These are phyloP conservation scores for Bombylius major DNA, from an alignment of 2,888 invertebrate species.

Conservation along the genomic window DNA sequence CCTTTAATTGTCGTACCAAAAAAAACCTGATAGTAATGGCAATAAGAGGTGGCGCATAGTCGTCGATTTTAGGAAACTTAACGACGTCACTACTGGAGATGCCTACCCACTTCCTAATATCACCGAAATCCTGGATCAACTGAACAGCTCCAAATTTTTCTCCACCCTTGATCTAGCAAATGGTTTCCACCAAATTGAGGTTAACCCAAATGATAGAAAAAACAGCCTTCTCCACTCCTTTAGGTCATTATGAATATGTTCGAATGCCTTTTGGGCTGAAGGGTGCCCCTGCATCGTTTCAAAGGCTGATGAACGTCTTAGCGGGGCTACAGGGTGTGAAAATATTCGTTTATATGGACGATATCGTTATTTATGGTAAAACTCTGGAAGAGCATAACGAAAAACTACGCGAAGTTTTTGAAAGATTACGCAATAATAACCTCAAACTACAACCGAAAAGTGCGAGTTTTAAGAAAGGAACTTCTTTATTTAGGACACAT, in stretches of 20 bases:
- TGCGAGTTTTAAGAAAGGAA: constrained; percentile 15
- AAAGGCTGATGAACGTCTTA: not conserved
- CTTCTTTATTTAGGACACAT: constrained; percentile 18
- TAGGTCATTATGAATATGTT: not conserved
- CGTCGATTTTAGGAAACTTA: not conserved
- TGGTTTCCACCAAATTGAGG: not conserved
- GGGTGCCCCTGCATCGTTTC: not conserved
- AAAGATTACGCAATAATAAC: constrained; percentile 7
- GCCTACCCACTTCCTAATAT: not conserved
- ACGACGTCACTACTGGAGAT: not conserved
- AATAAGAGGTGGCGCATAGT: not conserved
- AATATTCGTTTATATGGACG: not conserved
- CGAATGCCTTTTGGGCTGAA: not conserved
- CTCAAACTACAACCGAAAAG: constrained; percentile 20
- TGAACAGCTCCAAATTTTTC: not conserved
- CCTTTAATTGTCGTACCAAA: not conserved
- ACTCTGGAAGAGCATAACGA: not conserved
- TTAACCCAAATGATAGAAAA: not conserved
- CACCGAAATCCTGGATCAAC: not conserved
- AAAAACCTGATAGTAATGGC: not conserved
- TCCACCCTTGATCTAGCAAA: not conserved
- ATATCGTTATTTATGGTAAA: not conserved
- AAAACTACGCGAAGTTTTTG: not conserved
- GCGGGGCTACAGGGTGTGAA: not conserved
- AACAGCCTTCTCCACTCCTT: not conserved